A percentile compares a stretch with the other conserved stretches of the same genome.
phyloP scores from a whole-genome alignment of 2,113 vertebrate genomes.

The Aphyosemion australe region DNA sequence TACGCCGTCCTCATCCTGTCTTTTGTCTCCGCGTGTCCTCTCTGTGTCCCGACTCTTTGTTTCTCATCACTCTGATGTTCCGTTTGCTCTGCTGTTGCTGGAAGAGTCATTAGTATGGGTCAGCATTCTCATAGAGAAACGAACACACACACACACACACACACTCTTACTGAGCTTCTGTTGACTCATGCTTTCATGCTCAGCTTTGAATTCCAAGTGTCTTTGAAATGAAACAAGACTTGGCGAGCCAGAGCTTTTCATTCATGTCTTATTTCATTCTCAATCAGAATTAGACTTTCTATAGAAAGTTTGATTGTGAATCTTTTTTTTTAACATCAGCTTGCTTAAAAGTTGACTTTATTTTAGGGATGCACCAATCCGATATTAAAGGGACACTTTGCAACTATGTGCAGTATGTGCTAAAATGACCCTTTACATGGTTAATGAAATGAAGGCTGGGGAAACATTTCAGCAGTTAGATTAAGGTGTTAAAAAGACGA shows the following conservation, averaged over 20 bases:
- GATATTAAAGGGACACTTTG: too few species aligned
- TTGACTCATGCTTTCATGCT: slow-evolving; percentile 50
- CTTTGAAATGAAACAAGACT: slow-evolving; percentile 21
- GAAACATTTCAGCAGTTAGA: too few species aligned
- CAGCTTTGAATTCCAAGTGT: slow-evolving; percentile 42
- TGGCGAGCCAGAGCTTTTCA: slow-evolving; percentile 32
- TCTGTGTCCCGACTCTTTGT: slow-evolving; percentile 19
- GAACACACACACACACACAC: slow-evolving; percentile 18
- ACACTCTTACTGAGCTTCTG: slow-evolving; percentile 16
- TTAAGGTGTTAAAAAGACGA: too few species aligned
- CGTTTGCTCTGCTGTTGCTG: slow-evolving; percentile 32
- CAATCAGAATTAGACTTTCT: slow-evolving; percentile 35
- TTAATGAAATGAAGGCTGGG: too few species aligned
- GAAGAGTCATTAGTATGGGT: slow-evolving; percentile 49
- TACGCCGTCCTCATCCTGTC: too few species aligned
- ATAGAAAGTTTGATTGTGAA: slow-evolving; percentile 28
- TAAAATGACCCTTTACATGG: too few species aligned
- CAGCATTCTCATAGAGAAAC: slow-evolving; percentile 24
- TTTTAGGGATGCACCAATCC: too few species aligned
- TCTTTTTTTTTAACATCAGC: slow-evolving; percentile 9
- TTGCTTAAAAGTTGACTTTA: background rate
- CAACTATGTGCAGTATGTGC: too few species aligned
- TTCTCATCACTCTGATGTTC: slow-evolving; percentile 33
- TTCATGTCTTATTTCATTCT: slow-evolving; percentile 27
- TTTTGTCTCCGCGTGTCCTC: too few species aligned